Conservation (phyloP, 2,888 invertebrate genomes). For the Drosophila setosimentum region DNA sequence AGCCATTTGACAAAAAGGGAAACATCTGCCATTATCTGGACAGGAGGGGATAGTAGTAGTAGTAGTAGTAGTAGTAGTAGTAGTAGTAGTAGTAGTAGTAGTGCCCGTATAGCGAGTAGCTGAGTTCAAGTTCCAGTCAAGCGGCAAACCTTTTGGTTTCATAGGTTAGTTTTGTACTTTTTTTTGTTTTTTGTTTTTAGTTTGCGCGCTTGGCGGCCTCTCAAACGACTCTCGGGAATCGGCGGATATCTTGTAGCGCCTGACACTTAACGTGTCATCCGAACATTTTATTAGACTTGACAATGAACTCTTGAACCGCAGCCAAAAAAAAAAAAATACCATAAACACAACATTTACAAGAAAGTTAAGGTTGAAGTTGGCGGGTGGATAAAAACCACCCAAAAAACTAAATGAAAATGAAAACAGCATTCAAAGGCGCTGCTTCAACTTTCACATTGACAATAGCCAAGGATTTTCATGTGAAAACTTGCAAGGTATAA, state of each 20-base stretch:
- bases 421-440: conserved; percentile 18
- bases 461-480: conserved; percentile 23
- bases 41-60: background rate
- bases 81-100: no score
- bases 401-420: conserved; percentile 21
- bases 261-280: conserved; percentile 82
- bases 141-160: conserved; percentile 47
- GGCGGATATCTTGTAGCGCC: conserved; percentile 59
- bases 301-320: conserved; percentile 78
- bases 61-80: no score
- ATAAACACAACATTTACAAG: conserved; percentile 31
- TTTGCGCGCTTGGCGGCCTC: conserved; percentile 38
- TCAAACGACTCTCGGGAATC: conserved; percentile 47
- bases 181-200: conserved; percentile 11
- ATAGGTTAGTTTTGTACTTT: conserved; percentile 20
- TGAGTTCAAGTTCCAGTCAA: conserved; percentile 58
- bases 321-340: conserved; percentile 5
- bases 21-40: conserved; percentile 50
- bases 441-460: conserved; percentile 65
- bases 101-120: conserved; percentile 8
- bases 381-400: conserved; percentile 29
- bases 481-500: conserved; percentile 16
- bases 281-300: conserved; percentile 81
- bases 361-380: conserved; percentile 35
- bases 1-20: conserved; percentile 72